Conservation (phyloP, 2,888 invertebrate species). For the Cerceris ruficornis region DNA sequence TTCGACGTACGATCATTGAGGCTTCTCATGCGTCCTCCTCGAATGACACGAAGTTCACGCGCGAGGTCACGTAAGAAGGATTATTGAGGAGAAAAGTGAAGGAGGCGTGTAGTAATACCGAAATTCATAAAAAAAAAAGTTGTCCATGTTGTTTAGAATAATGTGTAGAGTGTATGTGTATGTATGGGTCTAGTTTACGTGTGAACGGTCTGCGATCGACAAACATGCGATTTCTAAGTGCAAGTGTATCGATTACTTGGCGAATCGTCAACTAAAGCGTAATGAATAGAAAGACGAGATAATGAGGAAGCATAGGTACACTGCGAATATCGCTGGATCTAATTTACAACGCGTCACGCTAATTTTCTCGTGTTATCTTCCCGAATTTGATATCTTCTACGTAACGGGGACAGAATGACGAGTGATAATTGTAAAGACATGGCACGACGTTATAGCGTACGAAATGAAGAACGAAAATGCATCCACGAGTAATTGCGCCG, state of each 20-base stretch:
- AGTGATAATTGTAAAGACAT: neutral
- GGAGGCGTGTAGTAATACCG: conserved; percentile 35
- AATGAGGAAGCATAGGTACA: conserved; percentile 1
- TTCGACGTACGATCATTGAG: conserved; percentile 16
- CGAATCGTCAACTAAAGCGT: conserved; percentile 1
- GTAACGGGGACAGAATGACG: neutral
- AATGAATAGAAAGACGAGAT: neutral
- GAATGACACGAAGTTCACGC: neutral
- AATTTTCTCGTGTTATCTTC: neutral
- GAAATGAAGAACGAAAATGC: neutral
- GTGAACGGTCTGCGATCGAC: conserved; percentile 26
- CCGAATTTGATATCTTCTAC: neutral
- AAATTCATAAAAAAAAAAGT: conserved; percentile 27
- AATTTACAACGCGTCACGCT: conserved; percentile 1
- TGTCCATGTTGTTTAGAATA: conserved; percentile 37
- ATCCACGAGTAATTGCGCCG: conserved; percentile 8
- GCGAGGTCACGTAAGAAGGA: conserved; percentile 10
- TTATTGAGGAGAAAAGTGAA: conserved; percentile 27
- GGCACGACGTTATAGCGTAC: neutral
- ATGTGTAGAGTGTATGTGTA: conserved; percentile 41
- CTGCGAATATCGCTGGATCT: conserved; percentile 11
- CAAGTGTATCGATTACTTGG: conserved; percentile 19
- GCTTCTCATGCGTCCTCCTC: conserved; percentile 20
- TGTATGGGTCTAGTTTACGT: conserved; percentile 30
- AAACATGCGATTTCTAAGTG: conserved; percentile 26